These are phyloP conservation scores for Mionectes macconnelli DNA, from an alignment of 2,113 vertebrate genomes.

Conservation along the genomic window DNA sequence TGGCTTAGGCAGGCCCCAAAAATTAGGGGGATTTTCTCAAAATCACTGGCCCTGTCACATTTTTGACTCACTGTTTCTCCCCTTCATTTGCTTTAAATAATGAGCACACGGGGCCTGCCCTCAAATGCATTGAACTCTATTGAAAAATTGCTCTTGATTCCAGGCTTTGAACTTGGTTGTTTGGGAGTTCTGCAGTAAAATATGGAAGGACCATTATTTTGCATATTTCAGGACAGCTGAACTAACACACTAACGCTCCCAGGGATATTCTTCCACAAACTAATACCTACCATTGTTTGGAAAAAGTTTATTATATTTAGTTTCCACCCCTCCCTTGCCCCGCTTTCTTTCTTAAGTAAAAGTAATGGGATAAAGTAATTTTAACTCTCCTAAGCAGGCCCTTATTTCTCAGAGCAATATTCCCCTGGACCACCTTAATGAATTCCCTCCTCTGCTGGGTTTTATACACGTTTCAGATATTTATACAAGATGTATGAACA, in stretches of 20 bases:
- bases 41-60: neutral
- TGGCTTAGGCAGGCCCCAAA: conserved; percentile 1
- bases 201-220: neutral
- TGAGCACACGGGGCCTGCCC: neutral
- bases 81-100: neutral
- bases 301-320: neutral
- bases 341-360: neutral
- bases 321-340: neutral
- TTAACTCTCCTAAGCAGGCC: neutral
- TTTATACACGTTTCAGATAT: neutral
- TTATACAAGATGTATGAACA: conserved; percentile 44
- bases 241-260: neutral
- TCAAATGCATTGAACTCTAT: neutral
- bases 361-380: neutral
- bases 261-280: neutral
- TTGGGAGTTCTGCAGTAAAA: neutral
- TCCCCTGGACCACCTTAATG: conserved; percentile 21
- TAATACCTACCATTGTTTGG: neutral
- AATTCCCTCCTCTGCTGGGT: neutral
- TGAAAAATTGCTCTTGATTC: neutral
- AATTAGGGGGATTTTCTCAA: conserved; percentile 2
- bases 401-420: neutral
- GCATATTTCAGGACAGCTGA: neutral
- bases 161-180: neutral
- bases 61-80: neutral